A percentile compares a stretch with the other conserved stretches of the same genome.
phyloP scores from a whole-genome alignment of 1,140 invertebrate genomes.

The Brachionus manjavacas region DNA sequence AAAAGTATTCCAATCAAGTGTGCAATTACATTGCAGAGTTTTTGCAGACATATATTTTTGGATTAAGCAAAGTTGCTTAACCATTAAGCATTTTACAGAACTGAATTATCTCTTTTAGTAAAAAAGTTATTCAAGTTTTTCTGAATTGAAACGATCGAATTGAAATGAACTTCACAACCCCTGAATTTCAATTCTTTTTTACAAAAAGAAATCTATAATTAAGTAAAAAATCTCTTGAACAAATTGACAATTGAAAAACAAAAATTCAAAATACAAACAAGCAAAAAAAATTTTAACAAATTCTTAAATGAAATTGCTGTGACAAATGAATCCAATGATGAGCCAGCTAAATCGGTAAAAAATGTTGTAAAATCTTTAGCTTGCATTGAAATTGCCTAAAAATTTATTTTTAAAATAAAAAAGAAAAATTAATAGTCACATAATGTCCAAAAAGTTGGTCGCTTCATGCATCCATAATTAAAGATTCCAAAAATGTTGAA shows the following conservation, averaged over 20 bases:
- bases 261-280: slow-evolving; percentile 11
- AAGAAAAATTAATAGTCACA: neutral
- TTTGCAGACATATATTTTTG: too few species aligned
- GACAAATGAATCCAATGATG: slow-evolving; percentile 18
- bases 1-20: too few species aligned
- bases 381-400: slow-evolving; percentile 2
- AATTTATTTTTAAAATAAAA: neutral
- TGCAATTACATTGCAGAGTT: too few species aligned
- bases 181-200: slow-evolving; percentile 15
- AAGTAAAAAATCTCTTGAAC: slow-evolving; percentile 22
- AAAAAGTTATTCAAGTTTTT: too few species aligned
- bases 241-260: slow-evolving; percentile 10
- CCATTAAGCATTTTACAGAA: too few species aligned
- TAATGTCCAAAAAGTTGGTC: slow-evolving; percentile 25
- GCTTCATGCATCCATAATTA: neutral
- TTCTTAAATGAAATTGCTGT: slow-evolving; percentile 25
- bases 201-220: neutral
- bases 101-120: too few species aligned
- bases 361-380: slow-evolving; percentile 3
- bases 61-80: too few species aligned
- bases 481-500: neutral
- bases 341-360: slow-evolving; percentile 22
- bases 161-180: too few species aligned
- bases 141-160: too few species aligned
- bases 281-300: slow-evolving; percentile 24